These are phyloP conservation scores for Neocrepidodera transversa DNA, from an alignment of 2,888 invertebrate species.

Conservation along the genomic window DNA sequence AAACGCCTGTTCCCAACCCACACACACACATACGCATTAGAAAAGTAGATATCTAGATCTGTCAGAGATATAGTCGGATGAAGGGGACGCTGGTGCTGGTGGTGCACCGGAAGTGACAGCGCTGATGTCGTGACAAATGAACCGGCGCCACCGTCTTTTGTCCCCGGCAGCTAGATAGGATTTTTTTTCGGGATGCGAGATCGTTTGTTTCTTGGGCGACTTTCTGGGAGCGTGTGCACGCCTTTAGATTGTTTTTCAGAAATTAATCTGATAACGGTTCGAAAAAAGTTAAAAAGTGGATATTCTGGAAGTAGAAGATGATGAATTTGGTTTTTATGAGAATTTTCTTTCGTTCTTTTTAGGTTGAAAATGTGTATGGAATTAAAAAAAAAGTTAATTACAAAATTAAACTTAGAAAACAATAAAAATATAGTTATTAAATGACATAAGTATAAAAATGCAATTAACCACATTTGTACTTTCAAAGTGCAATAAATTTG, in stretches of 20 bases:
- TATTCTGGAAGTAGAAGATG: no score
- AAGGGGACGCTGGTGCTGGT: slow-evolving; percentile 12
- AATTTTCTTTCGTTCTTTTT: no score
- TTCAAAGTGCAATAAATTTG: no score
- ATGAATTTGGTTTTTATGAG: neutral
- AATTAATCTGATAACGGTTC: slow-evolving; percentile 9
- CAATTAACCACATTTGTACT: no score
- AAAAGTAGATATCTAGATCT: slow-evolving; percentile 36
- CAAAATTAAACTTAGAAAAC: no score
- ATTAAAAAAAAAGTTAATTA: no score
- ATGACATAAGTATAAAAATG: no score
- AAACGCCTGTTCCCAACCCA: slow-evolving; percentile 1
- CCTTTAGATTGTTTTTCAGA: slow-evolving; percentile 32
- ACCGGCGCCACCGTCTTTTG: slow-evolving; percentile 58
- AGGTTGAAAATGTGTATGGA: no score
- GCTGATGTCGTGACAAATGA: slow-evolving; percentile 60
- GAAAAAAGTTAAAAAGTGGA: no score
- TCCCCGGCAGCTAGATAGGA: slow-evolving; percentile 39
- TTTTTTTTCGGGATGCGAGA: slow-evolving; percentile 31
- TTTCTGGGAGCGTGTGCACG: slow-evolving; percentile 17
- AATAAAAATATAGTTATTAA: no score
- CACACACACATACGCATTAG: slow-evolving; percentile 32
- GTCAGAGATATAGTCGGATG: slow-evolving; percentile 34
- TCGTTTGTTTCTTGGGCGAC: slow-evolving; percentile 41
- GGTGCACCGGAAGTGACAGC: slow-evolving; percentile 57